A percentile compares a stretch with the other conserved stretches of the same genome.
These are phyloP conservation scores for Pagrus major DNA, from an alignment of 2,113 vertebrate species.

Conservation along the genomic window DNA sequence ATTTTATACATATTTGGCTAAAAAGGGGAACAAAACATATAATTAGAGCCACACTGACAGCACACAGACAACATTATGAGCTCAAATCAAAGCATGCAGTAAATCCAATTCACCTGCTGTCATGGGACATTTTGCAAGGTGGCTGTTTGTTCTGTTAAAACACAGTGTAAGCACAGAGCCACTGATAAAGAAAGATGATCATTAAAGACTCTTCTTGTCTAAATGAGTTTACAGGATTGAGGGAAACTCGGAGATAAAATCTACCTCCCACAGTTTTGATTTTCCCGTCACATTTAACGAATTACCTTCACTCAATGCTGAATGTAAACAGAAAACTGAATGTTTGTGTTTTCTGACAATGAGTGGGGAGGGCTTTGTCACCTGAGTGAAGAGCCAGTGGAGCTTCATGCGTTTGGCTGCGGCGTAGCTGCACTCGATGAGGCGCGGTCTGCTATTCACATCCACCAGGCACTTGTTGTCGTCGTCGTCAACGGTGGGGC, in stretches of 20 bases:
- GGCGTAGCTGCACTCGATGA: constrained; percentile 97
- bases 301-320: background rate
- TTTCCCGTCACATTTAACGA: constrained; percentile 8
- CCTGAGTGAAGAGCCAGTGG: constrained; percentile 98
- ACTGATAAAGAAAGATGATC: constrained; percentile 52
- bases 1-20: constrained; percentile 13
- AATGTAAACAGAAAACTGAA: background rate
- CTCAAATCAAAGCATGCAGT: constrained; percentile 35
- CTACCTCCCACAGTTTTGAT: background rate
- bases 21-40: constrained; percentile 19
- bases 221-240: constrained; percentile 39
- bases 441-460: constrained; percentile 92
- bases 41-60: constrained; percentile 32
- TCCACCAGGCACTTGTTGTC: constrained; percentile 99
- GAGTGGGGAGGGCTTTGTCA: constrained; percentile 58
- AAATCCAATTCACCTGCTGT: constrained; percentile 42
- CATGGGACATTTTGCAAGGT: constrained; percentile 33
- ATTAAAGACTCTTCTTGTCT: constrained; percentile 37
- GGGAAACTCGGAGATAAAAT: constrained; percentile 24
- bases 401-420: constrained; percentile 97
- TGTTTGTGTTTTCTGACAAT: background rate
- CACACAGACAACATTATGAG: constrained; percentile 27
- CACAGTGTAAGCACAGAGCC: constrained; percentile 20
- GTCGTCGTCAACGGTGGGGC: constrained; percentile 94
- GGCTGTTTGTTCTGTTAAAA: constrained; percentile 41